Percentiles rank a stretch among this genome's conserved stretches.
Conservation (phyloP, 2,888 invertebrate genomes). For the Ganaspis brasiliensis region DNA sequence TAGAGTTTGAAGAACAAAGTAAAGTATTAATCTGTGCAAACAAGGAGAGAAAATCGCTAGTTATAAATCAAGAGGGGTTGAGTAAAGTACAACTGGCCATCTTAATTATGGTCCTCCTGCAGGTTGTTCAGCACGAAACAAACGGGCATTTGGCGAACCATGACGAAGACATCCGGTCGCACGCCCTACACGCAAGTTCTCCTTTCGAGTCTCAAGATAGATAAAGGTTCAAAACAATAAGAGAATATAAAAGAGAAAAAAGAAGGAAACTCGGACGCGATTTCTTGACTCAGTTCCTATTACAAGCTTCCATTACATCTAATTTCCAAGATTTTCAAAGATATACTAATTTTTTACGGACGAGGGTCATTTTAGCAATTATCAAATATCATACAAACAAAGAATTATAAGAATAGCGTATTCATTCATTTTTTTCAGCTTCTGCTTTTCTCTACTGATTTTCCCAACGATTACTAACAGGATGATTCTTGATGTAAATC, state of each 20-base stretch:
- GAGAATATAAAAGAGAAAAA: slow-evolving; percentile 38
- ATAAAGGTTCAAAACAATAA: slow-evolving; percentile 56
- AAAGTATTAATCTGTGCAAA: slow-evolving; percentile 1
- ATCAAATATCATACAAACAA: background rate
- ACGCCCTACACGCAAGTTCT: slow-evolving; percentile 72
- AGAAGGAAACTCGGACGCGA: slow-evolving; percentile 45
- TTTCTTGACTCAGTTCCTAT: slow-evolving; percentile 43
- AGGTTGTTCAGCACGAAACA: slow-evolving; percentile 58
- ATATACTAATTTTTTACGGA: slow-evolving; percentile 12
- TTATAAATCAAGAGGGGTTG: slow-evolving; percentile 34
- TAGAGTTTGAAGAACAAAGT: slow-evolving; percentile 3
- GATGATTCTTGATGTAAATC: background rate
- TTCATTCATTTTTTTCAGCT: background rate
- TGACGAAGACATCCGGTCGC: slow-evolving; percentile 78
- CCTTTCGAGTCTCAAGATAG: slow-evolving; percentile 47
- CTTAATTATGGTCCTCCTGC: slow-evolving; percentile 38
- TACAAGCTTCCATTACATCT: slow-evolving; percentile 37
- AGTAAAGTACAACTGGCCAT: slow-evolving; percentile 25
- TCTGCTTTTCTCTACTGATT: background rate
- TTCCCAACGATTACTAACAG: background rate
- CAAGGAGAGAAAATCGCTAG: slow-evolving; percentile 24
- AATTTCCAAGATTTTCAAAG: slow-evolving; percentile 40
- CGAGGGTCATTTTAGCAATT: background rate
- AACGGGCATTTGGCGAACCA: slow-evolving; percentile 73
- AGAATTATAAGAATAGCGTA: background rate